phyloP scores from a whole-genome alignment of 64 coral and sea anemone species.

The Actinia tenebrosa region DNA sequence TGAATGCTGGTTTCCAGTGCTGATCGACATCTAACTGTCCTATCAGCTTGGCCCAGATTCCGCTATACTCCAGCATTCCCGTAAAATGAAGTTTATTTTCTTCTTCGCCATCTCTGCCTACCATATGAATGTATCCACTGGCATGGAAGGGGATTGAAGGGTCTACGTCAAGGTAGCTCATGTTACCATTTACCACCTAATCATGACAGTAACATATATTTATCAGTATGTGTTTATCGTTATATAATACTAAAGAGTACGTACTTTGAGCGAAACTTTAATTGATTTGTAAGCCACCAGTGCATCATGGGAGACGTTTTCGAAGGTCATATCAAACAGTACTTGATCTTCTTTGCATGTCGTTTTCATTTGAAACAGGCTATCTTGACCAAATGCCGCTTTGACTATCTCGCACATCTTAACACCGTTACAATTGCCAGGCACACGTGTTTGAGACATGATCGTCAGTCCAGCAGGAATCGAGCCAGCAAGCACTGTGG shows the following conservation, averaged over 20 bases:
- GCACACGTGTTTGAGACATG: slow-evolving; percentile 43
- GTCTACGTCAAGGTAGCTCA: neutral
- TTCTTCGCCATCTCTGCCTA: neutral
- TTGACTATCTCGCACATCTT: slow-evolving; percentile 59
- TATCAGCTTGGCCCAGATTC: slow-evolving; percentile 16
- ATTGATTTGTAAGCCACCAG: slow-evolving; percentile 3
- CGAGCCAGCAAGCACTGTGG: slow-evolving; percentile 17
- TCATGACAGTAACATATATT: neutral
- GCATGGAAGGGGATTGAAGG: slow-evolving; percentile 29
- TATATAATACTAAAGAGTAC: neutral
- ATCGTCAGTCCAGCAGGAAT: slow-evolving; percentile 70
- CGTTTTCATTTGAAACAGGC: slow-evolving; percentile 14
- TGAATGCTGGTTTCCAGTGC: slow-evolving; percentile 72
- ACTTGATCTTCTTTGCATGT: slow-evolving; percentile 5
- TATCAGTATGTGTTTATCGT: no score
- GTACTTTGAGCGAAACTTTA: neutral
- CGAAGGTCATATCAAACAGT: neutral
- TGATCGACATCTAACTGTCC: slow-evolving; percentile 57
- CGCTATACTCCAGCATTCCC: slow-evolving; percentile 52
- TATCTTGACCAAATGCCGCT: slow-evolving; percentile 38
- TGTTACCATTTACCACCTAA: slow-evolving; percentile 55
- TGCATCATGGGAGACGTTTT: neutral
- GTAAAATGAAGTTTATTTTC: slow-evolving; percentile 33
- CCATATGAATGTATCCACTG: slow-evolving; percentile 33
- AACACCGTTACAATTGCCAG: slow-evolving; percentile 24